Evolutionary conservation across 2,797 vertebrate genomes (phyloP), one percentile per base, ranked within the genome.

Genomic region (Phrynocephalus guinanensis): DNA sequence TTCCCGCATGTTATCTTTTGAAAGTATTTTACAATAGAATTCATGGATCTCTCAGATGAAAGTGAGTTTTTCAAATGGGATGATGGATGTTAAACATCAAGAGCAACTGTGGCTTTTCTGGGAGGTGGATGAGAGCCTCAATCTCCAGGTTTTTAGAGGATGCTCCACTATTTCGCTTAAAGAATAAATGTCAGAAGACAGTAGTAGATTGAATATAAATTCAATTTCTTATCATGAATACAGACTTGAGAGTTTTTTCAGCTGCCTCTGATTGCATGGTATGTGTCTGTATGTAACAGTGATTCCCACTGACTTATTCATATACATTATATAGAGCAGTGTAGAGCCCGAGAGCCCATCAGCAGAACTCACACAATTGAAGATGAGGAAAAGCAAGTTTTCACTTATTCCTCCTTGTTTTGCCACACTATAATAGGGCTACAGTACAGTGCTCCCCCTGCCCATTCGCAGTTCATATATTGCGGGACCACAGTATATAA

Each of bases 1-100:
- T 82, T 66, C 3, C 50, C 6, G 0, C n/a, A 81, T 38, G 0
- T 33, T 70, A 1, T 22, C 30, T 0, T 4, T 66, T 9, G 0
- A 0, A 6, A 0, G 0, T 10, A 0, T 2, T 33, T 50, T 60
- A 22, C 30, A 18, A 26, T 76, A 10, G n/a, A 52, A 52, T 75
- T 26, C 33, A 38, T 30, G 20, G 56, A 56, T 38, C 22, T 8
- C 38, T 28, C 60, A 67, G 70, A 24, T 73, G 24, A 85, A 67
- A 16, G 3, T 48, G 77, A 16, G 11, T 22, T 63, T 77, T 24
- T 20, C 18, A 75, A 84, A 75, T 18, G 38, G 20, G 38, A 73
- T 0, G 20, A 75, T 6, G 30, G n/a, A 56, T 56, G 9, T 13
- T 56, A 56, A 56, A 56, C 10, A 56, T 56, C 52, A 8, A 13